Evolutionary conservation across 2,888 invertebrate species (phyloP).

Genomic region (Aradus depressus): DNA sequence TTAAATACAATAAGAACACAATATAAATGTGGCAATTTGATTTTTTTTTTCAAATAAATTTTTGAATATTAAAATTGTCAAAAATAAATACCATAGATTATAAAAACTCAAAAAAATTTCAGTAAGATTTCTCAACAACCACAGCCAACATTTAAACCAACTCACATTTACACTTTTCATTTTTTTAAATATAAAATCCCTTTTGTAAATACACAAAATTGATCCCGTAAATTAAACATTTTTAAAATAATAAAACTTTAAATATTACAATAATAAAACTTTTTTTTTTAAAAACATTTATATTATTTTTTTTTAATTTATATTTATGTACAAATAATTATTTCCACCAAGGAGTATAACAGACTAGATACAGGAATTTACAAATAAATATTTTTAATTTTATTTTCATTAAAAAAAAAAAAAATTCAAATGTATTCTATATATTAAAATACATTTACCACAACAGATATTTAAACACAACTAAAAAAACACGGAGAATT

Average conservation of each 20-base stretch:
- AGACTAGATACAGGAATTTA: constrained; percentile 18
- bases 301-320: no score
- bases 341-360: constrained; percentile 12
- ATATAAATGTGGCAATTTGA: constrained; percentile 16
- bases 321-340: no score
- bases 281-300: no score
- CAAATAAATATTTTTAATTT: constrained; percentile 1
- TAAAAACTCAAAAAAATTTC: constrained; percentile 6
- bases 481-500: no score
- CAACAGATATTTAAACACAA: no score
- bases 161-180: constrained; percentile 9
- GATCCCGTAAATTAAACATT: constrained; percentile 9
- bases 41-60: constrained; percentile 14
- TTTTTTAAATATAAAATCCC: constrained; percentile 16
- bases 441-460: no score
- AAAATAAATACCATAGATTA: constrained; percentile 10
- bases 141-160: constrained; percentile 17
- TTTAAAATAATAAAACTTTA: constrained; percentile 14
- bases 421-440: no score
- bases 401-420: no score
- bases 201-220: constrained; percentile 11
- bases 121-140: constrained; percentile 7
- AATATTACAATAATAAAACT: constrained; percentile 12
- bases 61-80: constrained; percentile 5
- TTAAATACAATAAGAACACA: constrained; percentile 9